Base-by-base conservation (phyloP, 2,888 invertebrate genomes). In the Drosophila vallismaia region DNA sequence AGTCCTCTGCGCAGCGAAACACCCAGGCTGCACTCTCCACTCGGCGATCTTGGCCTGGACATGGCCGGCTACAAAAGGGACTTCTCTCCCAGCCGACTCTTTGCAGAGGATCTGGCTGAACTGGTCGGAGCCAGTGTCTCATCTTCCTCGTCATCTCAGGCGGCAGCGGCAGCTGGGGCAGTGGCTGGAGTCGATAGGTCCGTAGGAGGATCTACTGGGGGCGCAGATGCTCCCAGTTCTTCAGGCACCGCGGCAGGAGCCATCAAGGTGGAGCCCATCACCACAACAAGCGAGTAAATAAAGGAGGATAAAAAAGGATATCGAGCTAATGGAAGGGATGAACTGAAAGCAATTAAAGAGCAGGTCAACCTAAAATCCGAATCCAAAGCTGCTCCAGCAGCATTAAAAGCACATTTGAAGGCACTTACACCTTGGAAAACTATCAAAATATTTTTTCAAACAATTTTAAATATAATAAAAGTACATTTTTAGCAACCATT, bases 201-300 rank as follows among this genome's bases (percentile, higher is more conserved):
- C 52, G 55, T 53, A 3, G 42, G 36, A 1, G 56, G n/a, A 36
- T 36, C 36, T 1, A 10, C 46, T n/a, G 52, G 45, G 3, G 57
- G 28, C 0, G 40, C 36, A 19, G 46, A 59, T 29, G 50, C 51
- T 8, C 66, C 69, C 9, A 56, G 63, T 12, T 77, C 79, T 40
- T 55, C 77, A 49, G 77, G 75, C 70, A 74, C 67, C 7, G 51
- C 56, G 2, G 29, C 28, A 10, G 44, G 59, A 42, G 40, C 40
- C 78, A 95, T 95, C 75, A 95, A 95, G 92, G 93, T 96, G 91
- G 96, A 96, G 91, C 94, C 94, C 69, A 91, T 94, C 66, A 92
- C 94, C 55, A 89, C 86, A 66, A 90, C 79, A 75, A 77, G 86
- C 79, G 89, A 89, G 71, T 90, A 88, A 44, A 19, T 19, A 70